These are phyloP conservation scores for Ploceus nigricollis DNA, from an alignment of 2,113 vertebrate species.

Conservation along the genomic window DNA sequence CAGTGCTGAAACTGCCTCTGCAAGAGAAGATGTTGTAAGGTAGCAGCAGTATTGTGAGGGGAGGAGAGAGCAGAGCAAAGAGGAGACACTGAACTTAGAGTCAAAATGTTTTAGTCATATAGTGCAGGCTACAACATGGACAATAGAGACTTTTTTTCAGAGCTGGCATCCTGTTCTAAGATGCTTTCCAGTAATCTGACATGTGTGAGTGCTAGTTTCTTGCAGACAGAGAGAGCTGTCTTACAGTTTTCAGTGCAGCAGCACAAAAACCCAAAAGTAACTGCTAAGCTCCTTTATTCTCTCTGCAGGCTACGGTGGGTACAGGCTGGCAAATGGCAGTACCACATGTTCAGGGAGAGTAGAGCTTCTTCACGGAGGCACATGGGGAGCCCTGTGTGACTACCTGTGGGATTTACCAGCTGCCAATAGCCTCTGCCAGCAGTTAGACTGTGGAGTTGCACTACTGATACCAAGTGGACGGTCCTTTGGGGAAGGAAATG, in stretches of 20 bases:
- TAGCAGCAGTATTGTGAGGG: background rate
- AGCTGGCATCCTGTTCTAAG: background rate
- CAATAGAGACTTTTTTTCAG: background rate
- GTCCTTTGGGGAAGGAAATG: constrained; percentile 3
- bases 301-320: constrained; percentile 42
- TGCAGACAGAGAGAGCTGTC: background rate
- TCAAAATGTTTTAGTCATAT: background rate
- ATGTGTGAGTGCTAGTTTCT: background rate
- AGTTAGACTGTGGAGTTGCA: constrained; percentile 63
- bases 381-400: constrained; percentile 62
- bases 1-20: background rate
- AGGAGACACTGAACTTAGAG: background rate
- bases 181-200: background rate
- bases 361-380: constrained; percentile 60
- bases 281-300: background rate
- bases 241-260: background rate
- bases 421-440: constrained; percentile 50
- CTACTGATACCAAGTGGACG: background rate
- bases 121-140: background rate
- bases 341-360: constrained; percentile 60
- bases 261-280: background rate
- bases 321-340: constrained; percentile 52
- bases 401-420: constrained; percentile 40
- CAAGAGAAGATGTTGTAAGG: background rate
- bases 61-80: background rate